Conservation (phyloP, 2,888 invertebrate species). For the Xestoiulus laeticollis region DNA sequence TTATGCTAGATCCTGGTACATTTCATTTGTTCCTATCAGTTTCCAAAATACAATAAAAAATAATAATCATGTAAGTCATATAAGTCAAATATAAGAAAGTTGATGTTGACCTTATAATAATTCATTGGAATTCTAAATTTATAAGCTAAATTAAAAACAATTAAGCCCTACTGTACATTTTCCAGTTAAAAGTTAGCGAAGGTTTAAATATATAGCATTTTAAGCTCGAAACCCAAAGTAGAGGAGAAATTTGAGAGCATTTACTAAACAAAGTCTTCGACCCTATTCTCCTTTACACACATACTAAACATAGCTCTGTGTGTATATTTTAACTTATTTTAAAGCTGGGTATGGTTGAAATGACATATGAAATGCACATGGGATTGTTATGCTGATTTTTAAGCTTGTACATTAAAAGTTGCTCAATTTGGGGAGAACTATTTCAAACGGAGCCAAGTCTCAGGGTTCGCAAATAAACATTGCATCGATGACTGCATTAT, state of each 20-base stretch:
- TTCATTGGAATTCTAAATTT: too few species aligned
- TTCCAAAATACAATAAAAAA: too few species aligned
- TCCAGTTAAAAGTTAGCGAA: too few species aligned
- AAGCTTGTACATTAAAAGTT: not conserved
- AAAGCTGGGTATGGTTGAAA: not conserved
- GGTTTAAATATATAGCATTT: not conserved
- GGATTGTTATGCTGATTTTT: constrained; percentile 15
- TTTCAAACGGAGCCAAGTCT: not conserved
- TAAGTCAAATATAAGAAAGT: too few species aligned
- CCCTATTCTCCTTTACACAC: not conserved
- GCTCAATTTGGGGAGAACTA: not conserved
- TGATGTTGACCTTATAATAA: too few species aligned
- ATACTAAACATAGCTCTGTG: not conserved
- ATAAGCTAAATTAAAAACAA: too few species aligned
- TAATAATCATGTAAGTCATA: too few species aligned
- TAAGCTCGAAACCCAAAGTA: not conserved
- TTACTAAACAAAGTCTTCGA: not conserved
- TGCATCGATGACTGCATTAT: not conserved
- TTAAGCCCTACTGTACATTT: too few species aligned
- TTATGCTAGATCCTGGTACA: too few species aligned
- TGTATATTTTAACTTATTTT: not conserved
- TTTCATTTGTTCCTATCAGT: too few species aligned
- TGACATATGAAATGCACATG: constrained; percentile 29
- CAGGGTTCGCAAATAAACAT: constrained; percentile 8
- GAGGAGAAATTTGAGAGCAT: not conserved